These are phyloP conservation scores for Tadarida brasiliensis DNA, from an alignment of 2,797 vertebrate genomes.

Conservation along the genomic window DNA sequence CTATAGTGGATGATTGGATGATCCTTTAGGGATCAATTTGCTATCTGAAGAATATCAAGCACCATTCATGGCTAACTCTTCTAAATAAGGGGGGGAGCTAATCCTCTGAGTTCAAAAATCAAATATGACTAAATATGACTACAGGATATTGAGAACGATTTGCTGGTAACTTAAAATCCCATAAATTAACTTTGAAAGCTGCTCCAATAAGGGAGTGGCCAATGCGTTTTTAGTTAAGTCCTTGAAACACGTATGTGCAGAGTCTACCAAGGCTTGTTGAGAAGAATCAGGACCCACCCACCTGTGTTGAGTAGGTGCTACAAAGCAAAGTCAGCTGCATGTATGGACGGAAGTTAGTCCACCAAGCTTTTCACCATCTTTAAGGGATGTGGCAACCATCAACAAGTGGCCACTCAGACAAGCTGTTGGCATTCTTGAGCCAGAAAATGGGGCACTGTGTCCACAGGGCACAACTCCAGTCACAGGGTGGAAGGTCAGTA, in stretches of 20 bases:
- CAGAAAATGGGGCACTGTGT: not conserved
- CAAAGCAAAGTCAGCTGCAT: not conserved
- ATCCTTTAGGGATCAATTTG: not conserved
- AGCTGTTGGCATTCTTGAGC: not conserved
- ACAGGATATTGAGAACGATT: constrained; percentile 1
- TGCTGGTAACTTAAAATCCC: constrained; percentile 2
- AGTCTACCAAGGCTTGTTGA: not conserved
- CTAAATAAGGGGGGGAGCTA: not conserved
- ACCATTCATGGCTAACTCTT: not conserved
- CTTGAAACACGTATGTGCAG: not conserved
- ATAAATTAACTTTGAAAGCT: constrained; percentile 42
- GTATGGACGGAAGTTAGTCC: not conserved
- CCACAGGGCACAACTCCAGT: not conserved
- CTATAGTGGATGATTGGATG: not conserved
- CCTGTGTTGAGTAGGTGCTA: not conserved
- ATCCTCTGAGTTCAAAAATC: not conserved
- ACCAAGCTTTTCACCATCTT: not conserved
- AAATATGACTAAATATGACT: constrained; percentile 25
- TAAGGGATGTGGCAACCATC: not conserved
- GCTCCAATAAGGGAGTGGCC: not conserved
- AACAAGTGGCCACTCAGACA: not conserved
- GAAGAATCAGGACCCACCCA: not conserved
- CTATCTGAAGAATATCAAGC: constrained; percentile 3
- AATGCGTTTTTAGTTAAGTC: not conserved
- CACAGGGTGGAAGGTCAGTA: not conserved